Conservation (phyloP, 1,140 invertebrate genomes). For the Armadillidium nasatum region DNA sequence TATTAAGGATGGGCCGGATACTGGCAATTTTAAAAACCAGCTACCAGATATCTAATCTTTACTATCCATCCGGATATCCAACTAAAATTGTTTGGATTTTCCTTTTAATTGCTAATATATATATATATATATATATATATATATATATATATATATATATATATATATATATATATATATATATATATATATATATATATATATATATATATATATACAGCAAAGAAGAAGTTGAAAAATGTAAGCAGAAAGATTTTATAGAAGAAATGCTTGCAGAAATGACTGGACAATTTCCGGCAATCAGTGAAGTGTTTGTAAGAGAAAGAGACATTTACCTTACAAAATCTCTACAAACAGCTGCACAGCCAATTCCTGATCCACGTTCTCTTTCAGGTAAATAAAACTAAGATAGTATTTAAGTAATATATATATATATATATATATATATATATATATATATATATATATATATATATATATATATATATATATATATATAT, state of each 20-base stretch:
- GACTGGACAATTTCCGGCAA: constrained; percentile 82
- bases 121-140: constrained; percentile 7
- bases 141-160: constrained; percentile 6
- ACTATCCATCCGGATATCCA: too few species aligned
- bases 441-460: too few species aligned
- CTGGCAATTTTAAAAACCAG: too few species aligned
- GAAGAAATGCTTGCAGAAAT: constrained; percentile 86
- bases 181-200: constrained; percentile 6
- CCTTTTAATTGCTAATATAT: not conserved
- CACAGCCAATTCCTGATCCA: constrained; percentile 35
- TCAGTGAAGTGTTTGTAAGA: constrained; percentile 85
- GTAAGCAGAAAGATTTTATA: constrained; percentile 83
- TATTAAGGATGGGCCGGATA: too few species aligned
- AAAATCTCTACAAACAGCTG: constrained; percentile 61
- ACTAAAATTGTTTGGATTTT: too few species aligned
- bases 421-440: too few species aligned
- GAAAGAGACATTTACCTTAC: constrained; percentile 89
- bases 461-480: too few species aligned
- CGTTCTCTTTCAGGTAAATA: constrained; percentile 25
- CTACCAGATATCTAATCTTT: too few species aligned
- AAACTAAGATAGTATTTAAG: not conserved
- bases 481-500: too few species aligned
- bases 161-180: constrained; percentile 6
- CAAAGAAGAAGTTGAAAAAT: constrained; percentile 89
- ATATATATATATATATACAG: too few species aligned